Conservation (phyloP, 1,140 invertebrate species). For the Drosophila teissieri region DNA sequence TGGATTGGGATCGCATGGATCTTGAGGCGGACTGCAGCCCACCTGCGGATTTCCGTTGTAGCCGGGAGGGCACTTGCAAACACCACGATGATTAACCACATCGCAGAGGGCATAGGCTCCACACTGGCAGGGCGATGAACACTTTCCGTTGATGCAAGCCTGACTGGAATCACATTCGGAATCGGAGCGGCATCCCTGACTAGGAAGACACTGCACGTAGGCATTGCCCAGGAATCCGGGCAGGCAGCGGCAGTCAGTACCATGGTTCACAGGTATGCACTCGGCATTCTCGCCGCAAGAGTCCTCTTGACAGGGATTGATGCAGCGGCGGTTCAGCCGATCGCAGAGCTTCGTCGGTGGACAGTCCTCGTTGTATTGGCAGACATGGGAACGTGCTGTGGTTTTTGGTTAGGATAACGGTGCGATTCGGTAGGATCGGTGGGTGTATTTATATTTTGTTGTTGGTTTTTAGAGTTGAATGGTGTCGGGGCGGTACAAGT, state of each 20-base stretch:
- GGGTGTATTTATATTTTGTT: conserved; percentile 66
- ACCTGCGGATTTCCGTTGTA: conserved; percentile 89
- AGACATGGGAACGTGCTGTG: conserved; percentile 88
- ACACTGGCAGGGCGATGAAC: conserved; percentile 91
- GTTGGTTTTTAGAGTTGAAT: conserved; percentile 33
- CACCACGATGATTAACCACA: conserved; percentile 89
- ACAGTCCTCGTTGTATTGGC: conserved; percentile 96
- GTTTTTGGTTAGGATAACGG: conserved; percentile 82
- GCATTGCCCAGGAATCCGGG: conserved; percentile 92
- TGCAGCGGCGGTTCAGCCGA: conserved; percentile 91
- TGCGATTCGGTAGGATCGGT: conserved; percentile 75
- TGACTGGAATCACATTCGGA: conserved; percentile 89
- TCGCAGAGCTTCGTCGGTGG: conserved; percentile 92
- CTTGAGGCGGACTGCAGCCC: conserved; percentile 87
- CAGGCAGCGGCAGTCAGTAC: conserved; percentile 91
- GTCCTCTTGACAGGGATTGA: conserved; percentile 92
- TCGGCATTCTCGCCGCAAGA: conserved; percentile 93
- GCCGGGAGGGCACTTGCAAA: conserved; percentile 91
- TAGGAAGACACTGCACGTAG: conserved; percentile 89
- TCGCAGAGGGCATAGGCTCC: conserved; percentile 91
- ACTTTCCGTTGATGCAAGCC: conserved; percentile 91
- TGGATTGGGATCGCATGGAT: conserved; percentile 93
- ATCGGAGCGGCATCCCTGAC: conserved; percentile 89
- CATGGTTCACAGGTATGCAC: conserved; percentile 91
- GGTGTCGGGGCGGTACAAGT: conserved; percentile 54